These are phyloP conservation scores for Halictus ligatus DNA, from an alignment of 2,888 invertebrate genomes.

Conservation along the genomic window DNA sequence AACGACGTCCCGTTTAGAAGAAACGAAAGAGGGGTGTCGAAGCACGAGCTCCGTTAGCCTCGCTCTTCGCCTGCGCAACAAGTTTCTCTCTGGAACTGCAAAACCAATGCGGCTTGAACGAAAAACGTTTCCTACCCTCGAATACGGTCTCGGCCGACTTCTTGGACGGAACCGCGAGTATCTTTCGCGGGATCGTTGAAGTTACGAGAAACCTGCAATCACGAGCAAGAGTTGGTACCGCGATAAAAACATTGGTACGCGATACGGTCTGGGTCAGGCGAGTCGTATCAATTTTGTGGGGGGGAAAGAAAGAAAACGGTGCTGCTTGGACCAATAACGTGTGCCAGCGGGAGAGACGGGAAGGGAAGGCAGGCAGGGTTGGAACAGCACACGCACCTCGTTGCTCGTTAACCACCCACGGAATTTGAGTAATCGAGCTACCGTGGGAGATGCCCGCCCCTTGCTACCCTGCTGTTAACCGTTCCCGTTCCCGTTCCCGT, in stretches of 20 bases:
- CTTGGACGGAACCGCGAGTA: not conserved
- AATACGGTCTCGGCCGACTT: not conserved
- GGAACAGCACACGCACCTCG: not conserved
- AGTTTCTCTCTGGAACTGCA: slow-evolving; percentile 60
- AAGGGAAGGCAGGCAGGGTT: slow-evolving; percentile 1
- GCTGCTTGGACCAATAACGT: not conserved
- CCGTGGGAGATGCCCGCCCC: slow-evolving; percentile 22
- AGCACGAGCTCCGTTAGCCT: slow-evolving; percentile 28
- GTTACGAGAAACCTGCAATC: not conserved
- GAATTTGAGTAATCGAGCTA: slow-evolving; percentile 50
- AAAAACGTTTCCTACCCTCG: slow-evolving; percentile 2
- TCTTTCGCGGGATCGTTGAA: not conserved
- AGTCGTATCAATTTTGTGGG: slow-evolving; percentile 12
- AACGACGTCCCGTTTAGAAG: not conserved
- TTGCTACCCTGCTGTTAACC: not conserved
- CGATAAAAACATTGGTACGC: not conserved
- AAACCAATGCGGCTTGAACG: slow-evolving; percentile 58
- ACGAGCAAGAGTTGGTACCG: not conserved
- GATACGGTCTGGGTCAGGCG: not conserved
- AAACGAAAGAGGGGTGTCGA: not conserved
- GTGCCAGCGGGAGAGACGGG: slow-evolving; percentile 9
- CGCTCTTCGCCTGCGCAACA: slow-evolving; percentile 65
- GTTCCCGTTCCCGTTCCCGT: not conserved
- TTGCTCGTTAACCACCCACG: slow-evolving; percentile 50
- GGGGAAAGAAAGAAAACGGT: not conserved